Conservation (phyloP, 2,797 vertebrate species). For the Dallia pectoralis region DNA sequence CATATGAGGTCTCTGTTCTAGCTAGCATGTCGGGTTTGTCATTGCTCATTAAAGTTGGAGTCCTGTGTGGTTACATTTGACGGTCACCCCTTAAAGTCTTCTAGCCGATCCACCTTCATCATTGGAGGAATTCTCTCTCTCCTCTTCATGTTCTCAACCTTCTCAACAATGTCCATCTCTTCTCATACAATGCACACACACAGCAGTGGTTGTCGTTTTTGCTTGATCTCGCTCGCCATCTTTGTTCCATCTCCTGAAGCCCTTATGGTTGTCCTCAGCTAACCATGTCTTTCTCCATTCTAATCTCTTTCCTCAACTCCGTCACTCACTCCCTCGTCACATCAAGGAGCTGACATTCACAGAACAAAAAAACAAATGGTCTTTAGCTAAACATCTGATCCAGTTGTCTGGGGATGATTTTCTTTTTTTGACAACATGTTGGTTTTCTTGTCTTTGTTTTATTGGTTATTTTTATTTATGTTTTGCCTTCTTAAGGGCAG, state of each 20-base stretch:
- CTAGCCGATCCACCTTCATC: neutral
- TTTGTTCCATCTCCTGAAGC: slow-evolving; percentile 24
- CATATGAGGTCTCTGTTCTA: slow-evolving; percentile 37
- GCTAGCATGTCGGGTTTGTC: slow-evolving; percentile 37
- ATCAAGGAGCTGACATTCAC: slow-evolving; percentile 67
- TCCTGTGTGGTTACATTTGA: neutral
- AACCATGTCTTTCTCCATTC: slow-evolving; percentile 23
- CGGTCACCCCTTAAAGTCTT: slow-evolving; percentile 4
- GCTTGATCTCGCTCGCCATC: neutral
- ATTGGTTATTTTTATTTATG: slow-evolving; percentile 40
- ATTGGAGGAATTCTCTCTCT: neutral
- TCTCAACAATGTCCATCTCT: neutral
- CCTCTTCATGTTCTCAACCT: neutral
- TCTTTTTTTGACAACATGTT: slow-evolving; percentile 64
- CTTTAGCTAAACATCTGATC: slow-evolving; percentile 79
- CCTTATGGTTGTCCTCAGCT: slow-evolving; percentile 43
- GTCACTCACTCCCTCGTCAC: slow-evolving; percentile 43
- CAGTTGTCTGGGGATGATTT: slow-evolving; percentile 70
- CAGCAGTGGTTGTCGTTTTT: neutral
- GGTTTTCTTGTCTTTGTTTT: slow-evolving; percentile 60
- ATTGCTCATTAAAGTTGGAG: slow-evolving; percentile 23
- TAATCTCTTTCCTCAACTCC: slow-evolving; percentile 1
- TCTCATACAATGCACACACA: neutral
- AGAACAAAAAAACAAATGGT: slow-evolving; percentile 81
- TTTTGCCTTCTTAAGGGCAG: slow-evolving; percentile 67